These are phyloP conservation scores for Chrosomus eos DNA, from an alignment of 2,797 vertebrate species.

Conservation along the genomic window DNA sequence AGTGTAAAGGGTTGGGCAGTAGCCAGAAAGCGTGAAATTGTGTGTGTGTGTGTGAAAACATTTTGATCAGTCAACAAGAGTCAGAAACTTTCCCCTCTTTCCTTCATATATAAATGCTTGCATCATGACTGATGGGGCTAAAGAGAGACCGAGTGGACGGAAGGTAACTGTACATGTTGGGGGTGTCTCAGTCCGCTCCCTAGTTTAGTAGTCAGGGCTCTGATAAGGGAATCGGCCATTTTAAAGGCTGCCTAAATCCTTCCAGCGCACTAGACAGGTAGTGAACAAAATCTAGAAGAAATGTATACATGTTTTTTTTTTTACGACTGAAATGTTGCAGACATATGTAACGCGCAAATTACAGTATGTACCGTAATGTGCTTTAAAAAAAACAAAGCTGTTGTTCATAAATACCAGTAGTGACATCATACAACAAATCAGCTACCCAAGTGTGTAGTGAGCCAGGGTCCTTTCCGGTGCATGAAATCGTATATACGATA, in stretches of 20 bases:
- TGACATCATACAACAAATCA: not conserved
- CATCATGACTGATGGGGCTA: constrained; percentile 68
- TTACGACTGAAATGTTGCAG: not conserved
- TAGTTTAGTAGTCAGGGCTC: not conserved
- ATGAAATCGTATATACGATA: not conserved
- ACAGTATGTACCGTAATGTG: not conserved
- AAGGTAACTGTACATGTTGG: constrained; percentile 58
- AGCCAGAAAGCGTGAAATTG: constrained; percentile 80
- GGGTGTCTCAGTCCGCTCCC: not conserved
- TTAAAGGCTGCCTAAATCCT: not conserved
- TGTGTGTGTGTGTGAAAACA: constrained; percentile 65
- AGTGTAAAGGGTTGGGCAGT: constrained; percentile 69
- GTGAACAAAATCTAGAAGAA: not conserved
- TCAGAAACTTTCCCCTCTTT: constrained; percentile 70
- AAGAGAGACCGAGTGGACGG: constrained; percentile 57
- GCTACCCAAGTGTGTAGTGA: not conserved
- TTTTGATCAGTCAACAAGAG: constrained; percentile 73
- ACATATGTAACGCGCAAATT: not conserved
- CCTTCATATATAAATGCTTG: constrained; percentile 41
- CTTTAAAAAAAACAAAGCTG: not conserved
- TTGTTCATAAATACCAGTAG: not conserved
- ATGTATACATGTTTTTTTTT: not conserved
- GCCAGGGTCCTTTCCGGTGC: not conserved
- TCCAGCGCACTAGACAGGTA: not conserved
- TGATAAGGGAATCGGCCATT: not conserved